A percentile compares a stretch with the other conserved stretches of the same genome.
These are phyloP conservation scores for Microcebus griseorufus DNA, from an alignment of 2,113 vertebrate genomes.

Conservation along the genomic window DNA sequence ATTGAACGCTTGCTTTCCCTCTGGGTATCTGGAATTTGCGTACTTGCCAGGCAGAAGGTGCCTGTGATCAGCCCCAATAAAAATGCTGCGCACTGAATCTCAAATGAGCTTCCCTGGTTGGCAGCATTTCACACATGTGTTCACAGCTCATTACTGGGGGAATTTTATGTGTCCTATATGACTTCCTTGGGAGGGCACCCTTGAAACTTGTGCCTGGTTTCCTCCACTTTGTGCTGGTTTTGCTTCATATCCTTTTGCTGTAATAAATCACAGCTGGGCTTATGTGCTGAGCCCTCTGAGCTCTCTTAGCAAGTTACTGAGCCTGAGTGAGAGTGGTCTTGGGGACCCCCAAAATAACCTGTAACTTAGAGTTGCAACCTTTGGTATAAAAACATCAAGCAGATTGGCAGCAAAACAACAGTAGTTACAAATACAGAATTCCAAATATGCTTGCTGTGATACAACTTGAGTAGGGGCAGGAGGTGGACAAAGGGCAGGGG, in stretches of 20 bases:
- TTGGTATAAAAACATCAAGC: neutral
- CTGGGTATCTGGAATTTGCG: neutral
- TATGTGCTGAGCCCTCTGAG: neutral
- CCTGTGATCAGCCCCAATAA: neutral
- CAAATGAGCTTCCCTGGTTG: neutral
- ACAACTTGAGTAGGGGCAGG: neutral
- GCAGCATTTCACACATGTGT: neutral
- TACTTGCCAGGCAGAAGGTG: neutral
- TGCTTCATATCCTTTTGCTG: neutral
- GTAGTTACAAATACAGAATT: neutral
- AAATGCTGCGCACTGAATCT: neutral
- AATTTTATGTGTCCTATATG: neutral
- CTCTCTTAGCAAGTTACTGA: neutral
- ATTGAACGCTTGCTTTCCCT: neutral
- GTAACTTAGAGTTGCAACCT: neutral
- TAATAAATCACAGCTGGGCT: neutral
- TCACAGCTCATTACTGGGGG: neutral
- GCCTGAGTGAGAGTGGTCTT: neutral
- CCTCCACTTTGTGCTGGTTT: neutral
- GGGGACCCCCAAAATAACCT: neutral
- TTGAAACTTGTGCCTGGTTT: neutral
- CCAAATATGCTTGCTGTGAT: neutral
- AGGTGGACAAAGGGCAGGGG: fast-evolving
- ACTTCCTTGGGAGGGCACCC: neutral
- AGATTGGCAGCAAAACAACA: neutral